A percentile compares a stretch with the other conserved stretches of the same genome.
phyloP scores from a whole-genome alignment of 2,888 invertebrate genomes.

The Petrophora chlorosata region DNA sequence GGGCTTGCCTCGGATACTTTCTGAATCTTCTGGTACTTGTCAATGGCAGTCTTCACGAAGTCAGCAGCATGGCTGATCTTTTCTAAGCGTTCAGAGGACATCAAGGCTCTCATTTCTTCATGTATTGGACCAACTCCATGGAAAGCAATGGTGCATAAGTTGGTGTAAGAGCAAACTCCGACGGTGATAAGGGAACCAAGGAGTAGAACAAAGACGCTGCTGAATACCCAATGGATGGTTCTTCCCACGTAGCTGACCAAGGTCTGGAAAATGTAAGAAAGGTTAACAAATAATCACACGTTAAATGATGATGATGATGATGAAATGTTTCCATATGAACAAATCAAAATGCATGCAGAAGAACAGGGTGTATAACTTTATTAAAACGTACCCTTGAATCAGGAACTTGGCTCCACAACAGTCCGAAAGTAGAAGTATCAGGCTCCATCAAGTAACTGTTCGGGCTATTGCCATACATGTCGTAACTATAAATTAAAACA shows the following conservation, averaged over 20 bases:
- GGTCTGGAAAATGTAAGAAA: slow-evolving; percentile 56
- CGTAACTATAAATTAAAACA: slow-evolving; percentile 68
- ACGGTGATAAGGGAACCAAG: slow-evolving; percentile 73
- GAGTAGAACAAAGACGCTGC: slow-evolving; percentile 75
- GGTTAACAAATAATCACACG: background rate
- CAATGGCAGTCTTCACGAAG: slow-evolving; percentile 85
- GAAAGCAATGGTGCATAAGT: slow-evolving; percentile 84
- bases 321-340: too few relatives aligned
- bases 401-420: slow-evolving; percentile 76
- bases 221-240: slow-evolving; percentile 65
- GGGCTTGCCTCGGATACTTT: slow-evolving; percentile 49
- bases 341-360: too few relatives aligned
- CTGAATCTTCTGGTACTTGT: slow-evolving; percentile 82
- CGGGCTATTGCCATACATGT: slow-evolving; percentile 53
- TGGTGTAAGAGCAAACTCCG: slow-evolving; percentile 84
- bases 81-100: slow-evolving; percentile 84
- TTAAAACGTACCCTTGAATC: slow-evolving; percentile 65
- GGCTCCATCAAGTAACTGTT: slow-evolving; percentile 63
- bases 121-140: slow-evolving; percentile 85
- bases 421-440: slow-evolving; percentile 61
- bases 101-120: slow-evolving; percentile 81
- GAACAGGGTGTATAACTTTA: too few relatives aligned
- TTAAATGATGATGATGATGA: background rate
- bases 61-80: slow-evolving; percentile 83
- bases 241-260: slow-evolving; percentile 64